phyloP scores from a whole-genome alignment of 2,113 vertebrate genomes.

The Pelecanoides urinatrix region DNA sequence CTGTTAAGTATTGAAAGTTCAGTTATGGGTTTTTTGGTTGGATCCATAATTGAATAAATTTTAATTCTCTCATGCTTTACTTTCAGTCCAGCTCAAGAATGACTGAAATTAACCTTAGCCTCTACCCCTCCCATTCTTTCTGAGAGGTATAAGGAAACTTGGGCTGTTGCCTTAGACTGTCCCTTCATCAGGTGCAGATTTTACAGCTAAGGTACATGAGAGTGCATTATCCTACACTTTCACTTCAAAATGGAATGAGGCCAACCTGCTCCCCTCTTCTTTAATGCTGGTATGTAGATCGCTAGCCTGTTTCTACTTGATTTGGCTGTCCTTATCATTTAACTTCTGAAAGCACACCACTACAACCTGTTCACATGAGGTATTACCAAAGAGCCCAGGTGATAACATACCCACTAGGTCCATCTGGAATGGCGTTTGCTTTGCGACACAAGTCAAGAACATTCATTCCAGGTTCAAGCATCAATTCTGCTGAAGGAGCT shows the following conservation, averaged over 20 bases:
- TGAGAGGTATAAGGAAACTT: background rate
- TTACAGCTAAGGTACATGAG: background rate
- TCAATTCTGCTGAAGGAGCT: slow-evolving; percentile 86
- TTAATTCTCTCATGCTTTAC: background rate
- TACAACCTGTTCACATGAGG: background rate
- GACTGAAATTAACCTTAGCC: background rate
- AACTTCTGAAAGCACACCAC: background rate
- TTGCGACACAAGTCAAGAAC: slow-evolving; percentile 86
- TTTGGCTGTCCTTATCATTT: background rate
- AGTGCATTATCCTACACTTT: background rate
- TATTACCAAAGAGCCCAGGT: background rate
- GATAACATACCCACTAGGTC: slow-evolving; percentile 84
- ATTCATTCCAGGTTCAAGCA: slow-evolving; percentile 88
- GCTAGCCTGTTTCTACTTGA: background rate
- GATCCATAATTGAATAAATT: background rate
- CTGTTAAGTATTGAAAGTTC: background rate
- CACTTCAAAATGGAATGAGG: background rate
- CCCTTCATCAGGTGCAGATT: background rate
- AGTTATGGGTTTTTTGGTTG: background rate
- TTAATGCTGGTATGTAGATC: background rate
- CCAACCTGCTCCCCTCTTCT: background rate
- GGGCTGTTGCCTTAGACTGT: background rate
- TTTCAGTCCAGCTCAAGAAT: background rate
- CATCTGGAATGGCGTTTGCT: slow-evolving; percentile 85
- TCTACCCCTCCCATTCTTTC: background rate